These are phyloP conservation scores for Mormyrops attenuatus DNA, from an alignment of 2,797 vertebrate species.

Conservation along the genomic window DNA sequence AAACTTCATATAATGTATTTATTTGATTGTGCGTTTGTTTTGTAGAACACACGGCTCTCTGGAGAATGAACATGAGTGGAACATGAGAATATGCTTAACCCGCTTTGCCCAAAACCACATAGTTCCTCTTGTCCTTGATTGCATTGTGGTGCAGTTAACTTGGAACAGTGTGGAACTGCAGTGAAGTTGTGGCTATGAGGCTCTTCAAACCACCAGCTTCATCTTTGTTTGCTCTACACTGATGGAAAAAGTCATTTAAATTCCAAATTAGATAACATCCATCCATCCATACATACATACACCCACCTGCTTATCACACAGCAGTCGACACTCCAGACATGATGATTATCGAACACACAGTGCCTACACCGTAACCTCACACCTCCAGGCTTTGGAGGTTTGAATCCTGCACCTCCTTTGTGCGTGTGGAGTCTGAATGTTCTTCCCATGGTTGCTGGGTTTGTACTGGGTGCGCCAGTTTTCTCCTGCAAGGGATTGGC, in stretches of 20 bases:
- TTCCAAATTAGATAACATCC: background rate
- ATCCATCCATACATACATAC: background rate
- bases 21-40: background rate
- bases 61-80: background rate
- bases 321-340: no score
- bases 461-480: background rate
- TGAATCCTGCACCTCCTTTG: background rate
- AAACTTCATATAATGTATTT: background rate
- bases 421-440: background rate
- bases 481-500: background rate
- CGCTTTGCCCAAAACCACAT: background rate
- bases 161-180: background rate
- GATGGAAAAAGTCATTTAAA: background rate
- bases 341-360: background rate
- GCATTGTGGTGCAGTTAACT: background rate
- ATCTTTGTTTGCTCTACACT: background rate
- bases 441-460: background rate
- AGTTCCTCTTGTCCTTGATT: background rate
- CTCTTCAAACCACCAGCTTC: background rate
- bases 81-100: background rate
- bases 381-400: background rate
- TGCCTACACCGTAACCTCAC: background rate
- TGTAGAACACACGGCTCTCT: background rate
- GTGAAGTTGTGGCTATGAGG: background rate
- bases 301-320: background rate